Percentiles rank a stretch among this genome's conserved stretches.
Evolutionary conservation across 2,797 vertebrate species (phyloP).

Genomic region (Pipistrellus kuhlii): DNA sequence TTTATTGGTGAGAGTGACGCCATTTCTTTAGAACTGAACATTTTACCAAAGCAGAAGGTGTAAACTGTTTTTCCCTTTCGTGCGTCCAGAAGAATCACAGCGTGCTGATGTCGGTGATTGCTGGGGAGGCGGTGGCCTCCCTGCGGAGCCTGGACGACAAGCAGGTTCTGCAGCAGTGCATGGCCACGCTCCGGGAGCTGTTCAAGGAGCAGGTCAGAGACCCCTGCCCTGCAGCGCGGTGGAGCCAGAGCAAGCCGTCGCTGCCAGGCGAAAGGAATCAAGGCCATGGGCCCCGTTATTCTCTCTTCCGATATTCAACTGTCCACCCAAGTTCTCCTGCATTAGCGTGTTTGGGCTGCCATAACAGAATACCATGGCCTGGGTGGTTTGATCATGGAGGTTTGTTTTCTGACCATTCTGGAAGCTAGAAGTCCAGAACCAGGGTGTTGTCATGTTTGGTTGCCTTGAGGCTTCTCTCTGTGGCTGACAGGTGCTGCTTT

Average conservation of each 20-base stretch:
- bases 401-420: not conserved
- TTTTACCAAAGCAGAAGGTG: not conserved
- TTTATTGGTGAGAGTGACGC: not conserved
- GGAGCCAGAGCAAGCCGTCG: fast-evolving
- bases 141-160: conserved; percentile 92
- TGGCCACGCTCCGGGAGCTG: conserved; percentile 93
- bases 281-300: fast-evolving
- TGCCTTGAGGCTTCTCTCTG: not conserved
- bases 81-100: conserved; percentile 92
- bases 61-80: not conserved
- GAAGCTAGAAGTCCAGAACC: not conserved
- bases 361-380: not conserved
- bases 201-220: conserved; percentile 96
- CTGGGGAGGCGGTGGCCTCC: conserved; percentile 92
- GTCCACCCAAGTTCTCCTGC: not conserved
- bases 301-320: not conserved
- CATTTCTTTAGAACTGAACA: not conserved
- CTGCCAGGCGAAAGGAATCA: fast-evolving
- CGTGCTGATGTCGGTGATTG: conserved; percentile 97
- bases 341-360: not conserved
- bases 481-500: not conserved
- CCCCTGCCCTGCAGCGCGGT: not conserved
- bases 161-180: conserved; percentile 92
- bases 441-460: not conserved
- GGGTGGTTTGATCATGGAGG: too few species aligned